Conservation (phyloP, 2,797 vertebrate species). For the Enteromius argenteus region DNA sequence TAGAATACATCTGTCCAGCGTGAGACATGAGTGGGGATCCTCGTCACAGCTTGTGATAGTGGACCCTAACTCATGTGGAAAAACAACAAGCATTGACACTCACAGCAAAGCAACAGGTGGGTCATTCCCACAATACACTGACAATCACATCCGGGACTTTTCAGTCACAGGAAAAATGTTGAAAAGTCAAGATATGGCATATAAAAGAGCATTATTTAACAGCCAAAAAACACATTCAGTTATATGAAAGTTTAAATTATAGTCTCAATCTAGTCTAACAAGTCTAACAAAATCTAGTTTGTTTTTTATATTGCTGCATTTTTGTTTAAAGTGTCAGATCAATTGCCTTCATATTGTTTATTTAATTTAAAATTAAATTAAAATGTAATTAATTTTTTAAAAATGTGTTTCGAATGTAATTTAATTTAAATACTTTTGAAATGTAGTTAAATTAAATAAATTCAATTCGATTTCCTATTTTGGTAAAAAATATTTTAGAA, state of each 20-base stretch:
- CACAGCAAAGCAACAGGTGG: conserved; percentile 19
- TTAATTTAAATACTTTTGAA: no score
- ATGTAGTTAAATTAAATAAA: no score
- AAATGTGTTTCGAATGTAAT: neutral
- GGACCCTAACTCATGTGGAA: neutral
- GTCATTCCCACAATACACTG: neutral
- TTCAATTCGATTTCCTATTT: no score
- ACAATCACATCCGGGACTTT: neutral
- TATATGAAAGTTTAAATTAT: neutral
- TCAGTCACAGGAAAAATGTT: neutral
- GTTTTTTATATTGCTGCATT: neutral
- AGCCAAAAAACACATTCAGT: neutral
- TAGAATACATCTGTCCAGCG: conserved; percentile 48
- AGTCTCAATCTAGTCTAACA: neutral
- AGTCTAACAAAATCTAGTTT: no score
- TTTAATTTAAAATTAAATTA: neutral
- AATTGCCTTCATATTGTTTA: neutral
- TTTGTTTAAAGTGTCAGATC: neutral
- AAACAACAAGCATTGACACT: neutral
- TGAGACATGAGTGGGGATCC: conserved; percentile 24
- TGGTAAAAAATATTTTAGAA: neutral
- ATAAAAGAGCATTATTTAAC: neutral
- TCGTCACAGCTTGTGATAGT: neutral
- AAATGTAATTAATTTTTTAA: neutral
- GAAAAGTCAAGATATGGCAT: neutral